Evolutionary conservation across 2,888 invertebrate species (phyloP), one percentile per base, ranked within the genome.

Genomic region (Pachydiplax longipennis): DNA sequence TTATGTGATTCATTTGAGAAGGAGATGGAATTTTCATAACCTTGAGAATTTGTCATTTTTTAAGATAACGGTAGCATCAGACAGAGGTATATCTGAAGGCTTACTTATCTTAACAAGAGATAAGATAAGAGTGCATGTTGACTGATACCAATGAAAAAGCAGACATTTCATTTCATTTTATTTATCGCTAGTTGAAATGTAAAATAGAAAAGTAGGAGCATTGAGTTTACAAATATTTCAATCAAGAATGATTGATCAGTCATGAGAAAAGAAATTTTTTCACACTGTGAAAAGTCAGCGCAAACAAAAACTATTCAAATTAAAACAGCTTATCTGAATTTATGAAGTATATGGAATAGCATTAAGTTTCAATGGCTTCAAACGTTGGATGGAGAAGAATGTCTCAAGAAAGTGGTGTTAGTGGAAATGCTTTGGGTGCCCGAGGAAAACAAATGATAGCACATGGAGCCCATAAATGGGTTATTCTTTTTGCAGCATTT

Each of bases 121-220:
- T 87, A 87, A 87, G 87, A 87, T 87, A 65, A 87, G 37, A 87
- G 22, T 22, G n/a, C 4, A 61, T 61, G 87, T 37, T 35, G 22
- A 22, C 35, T 65, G 37, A 40, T 65, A 87, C n/a, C 37, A 18
- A 73, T 73, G 73, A 31, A 31, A n/a, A 73, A 18, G 13, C 73
- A 73, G 25, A 31, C 0, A 31, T 53, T 53, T 18, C 48, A 15
- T 53, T 25, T 5, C 48, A 31, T 18, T 53, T 53, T 31, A 53
- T 83, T 35, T 31, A 40, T 13, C 31, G 15, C 15, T 31, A 2
- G 53, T 12, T 53, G 31, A 53, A 31, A 53, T 40, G n/a, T 53
- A 13, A 31, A 1, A 5, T 22, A 83, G 13, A 35, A 15, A 40
- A 1, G 31, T 40, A 25, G 48, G 2, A 53, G 18, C 18, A 53